Evolutionary conservation across 1,140 invertebrate species (phyloP).

Genomic region (Drosophila varians): DNA sequence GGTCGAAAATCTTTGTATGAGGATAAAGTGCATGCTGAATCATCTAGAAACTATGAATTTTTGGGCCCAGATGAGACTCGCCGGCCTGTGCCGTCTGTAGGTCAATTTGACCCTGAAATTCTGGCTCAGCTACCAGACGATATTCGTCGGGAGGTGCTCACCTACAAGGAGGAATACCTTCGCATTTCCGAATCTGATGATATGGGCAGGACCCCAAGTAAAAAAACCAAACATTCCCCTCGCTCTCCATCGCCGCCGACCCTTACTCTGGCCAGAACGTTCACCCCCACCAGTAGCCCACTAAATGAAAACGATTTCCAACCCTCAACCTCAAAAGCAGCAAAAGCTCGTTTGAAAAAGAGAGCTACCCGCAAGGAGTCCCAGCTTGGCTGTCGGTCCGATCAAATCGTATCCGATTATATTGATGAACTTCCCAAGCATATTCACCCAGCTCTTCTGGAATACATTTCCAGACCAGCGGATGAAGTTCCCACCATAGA

Average conservation of each 20-base stretch:
- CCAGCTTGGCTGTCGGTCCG: not conserved
- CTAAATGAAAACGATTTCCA: constrained; percentile 55
- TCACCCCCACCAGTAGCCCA: not conserved
- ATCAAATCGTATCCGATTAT: constrained; percentile 53
- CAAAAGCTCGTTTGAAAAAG: constrained; percentile 2
- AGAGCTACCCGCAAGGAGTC: not conserved
- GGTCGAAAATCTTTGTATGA: constrained; percentile 1
- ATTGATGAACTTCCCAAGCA: constrained; percentile 17
- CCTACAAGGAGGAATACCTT: constrained; percentile 33
- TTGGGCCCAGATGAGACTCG: not conserved
- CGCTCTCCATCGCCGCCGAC: constrained; percentile 5
- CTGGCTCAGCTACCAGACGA: constrained; percentile 86
- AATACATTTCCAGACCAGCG: constrained; percentile 4
- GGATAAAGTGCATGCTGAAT: not conserved
- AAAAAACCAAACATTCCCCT: not conserved
- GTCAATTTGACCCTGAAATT: constrained; percentile 85
- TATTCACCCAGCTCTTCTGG: constrained; percentile 29
- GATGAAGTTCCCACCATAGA: not conserved
- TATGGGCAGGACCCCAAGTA: not conserved
- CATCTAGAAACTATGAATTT: not conserved
- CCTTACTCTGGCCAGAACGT: not conserved
- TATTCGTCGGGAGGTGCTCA: constrained; percentile 87
- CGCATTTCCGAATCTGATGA: not conserved
- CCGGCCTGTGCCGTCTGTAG: rapidly evolving
- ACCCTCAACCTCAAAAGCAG: constrained; percentile 65